These are phyloP conservation scores for Polyergus mexicanus DNA, from an alignment of 1,140 invertebrate genomes.

Conservation along the genomic window DNA sequence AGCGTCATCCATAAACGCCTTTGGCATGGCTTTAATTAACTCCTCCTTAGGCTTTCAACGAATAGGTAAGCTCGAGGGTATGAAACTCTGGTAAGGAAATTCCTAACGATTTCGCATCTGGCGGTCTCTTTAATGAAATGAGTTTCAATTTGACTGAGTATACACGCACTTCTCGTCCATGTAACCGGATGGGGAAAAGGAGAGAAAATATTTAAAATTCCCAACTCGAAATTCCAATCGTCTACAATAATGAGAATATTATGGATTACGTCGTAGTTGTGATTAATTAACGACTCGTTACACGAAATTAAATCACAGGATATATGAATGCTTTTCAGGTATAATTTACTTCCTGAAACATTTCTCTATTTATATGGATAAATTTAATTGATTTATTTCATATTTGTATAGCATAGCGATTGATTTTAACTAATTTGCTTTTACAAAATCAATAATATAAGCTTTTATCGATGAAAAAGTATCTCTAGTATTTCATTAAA, in stretches of 20 bases:
- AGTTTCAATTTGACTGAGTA: conserved; percentile 69
- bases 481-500: too few species aligned
- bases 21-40: conserved; percentile 73
- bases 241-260: conserved; percentile 61
- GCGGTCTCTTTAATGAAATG: conserved; percentile 71
- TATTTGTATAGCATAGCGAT: background rate
- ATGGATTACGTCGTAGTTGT: conserved; percentile 49
- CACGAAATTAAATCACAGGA: conserved; percentile 18
- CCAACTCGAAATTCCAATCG: conserved; percentile 46
- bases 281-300: conserved; percentile 57
- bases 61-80: conserved; percentile 57
- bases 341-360: conserved; percentile 53
- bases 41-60: conserved; percentile 28
- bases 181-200: background rate
- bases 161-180: background rate
- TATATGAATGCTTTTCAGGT: conserved; percentile 39
- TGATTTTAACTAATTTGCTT: conserved; percentile 1
- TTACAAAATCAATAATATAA: background rate
- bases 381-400: conserved; percentile 52
- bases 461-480: conserved; percentile 15
- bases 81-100: conserved; percentile 37
- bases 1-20: conserved; percentile 1
- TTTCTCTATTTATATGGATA: background rate
- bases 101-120: conserved; percentile 59
- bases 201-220: conserved; percentile 55